Evolutionary conservation across 1,140 invertebrate genomes (phyloP).

Genomic region (Chionoecetes opilio): DNA sequence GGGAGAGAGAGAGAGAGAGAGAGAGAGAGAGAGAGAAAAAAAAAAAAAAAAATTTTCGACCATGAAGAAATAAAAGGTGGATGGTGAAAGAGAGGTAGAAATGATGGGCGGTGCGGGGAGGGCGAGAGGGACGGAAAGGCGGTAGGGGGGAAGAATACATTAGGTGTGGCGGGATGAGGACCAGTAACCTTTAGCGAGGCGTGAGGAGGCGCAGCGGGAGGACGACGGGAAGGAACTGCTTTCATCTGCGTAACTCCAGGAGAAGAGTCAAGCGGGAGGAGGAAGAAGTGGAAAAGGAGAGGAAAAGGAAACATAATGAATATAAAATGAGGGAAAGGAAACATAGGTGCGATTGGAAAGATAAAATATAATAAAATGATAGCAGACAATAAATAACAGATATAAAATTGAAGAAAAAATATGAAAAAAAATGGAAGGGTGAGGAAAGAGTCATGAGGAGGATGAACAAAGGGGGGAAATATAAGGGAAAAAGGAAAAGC

Average conservation of each 20-base stretch:
- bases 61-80: too few relatives aligned
- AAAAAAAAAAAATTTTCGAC: too few relatives aligned
- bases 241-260: conserved; percentile 8
- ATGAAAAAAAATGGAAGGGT: too few relatives aligned
- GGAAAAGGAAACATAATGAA: not conserved
- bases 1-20: too few relatives aligned
- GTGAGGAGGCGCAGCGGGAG: conserved; percentile 22
- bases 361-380: not conserved
- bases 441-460: not conserved
- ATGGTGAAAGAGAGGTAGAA: too few relatives aligned
- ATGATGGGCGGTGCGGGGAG: not conserved
- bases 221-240: not conserved
- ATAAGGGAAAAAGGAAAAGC: not conserved
- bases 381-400: not conserved
- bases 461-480: not conserved
- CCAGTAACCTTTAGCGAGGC: conserved; percentile 7
- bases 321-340: not conserved
- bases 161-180: not conserved
- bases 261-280: not conserved
- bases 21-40: too few relatives aligned
- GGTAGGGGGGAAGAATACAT: not conserved
- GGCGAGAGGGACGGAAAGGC: not conserved
- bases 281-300: not conserved
- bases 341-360: not conserved
- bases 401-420: too few relatives aligned